Conservation (phyloP, 2,797 vertebrate species). For the Oreonectes daqikongensis region DNA sequence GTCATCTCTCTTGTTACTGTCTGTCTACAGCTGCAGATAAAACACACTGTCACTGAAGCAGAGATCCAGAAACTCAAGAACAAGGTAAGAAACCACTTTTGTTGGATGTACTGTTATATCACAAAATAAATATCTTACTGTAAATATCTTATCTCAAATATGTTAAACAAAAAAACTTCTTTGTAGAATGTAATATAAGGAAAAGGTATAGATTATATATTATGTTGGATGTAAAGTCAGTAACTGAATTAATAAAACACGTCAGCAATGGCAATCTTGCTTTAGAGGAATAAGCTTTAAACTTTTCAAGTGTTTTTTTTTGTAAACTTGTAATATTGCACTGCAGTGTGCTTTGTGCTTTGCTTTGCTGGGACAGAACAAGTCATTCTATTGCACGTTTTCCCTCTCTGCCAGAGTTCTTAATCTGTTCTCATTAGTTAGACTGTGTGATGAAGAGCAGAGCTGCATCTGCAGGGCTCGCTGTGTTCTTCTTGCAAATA, state of each 20-base stretch:
- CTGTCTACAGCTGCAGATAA: slow-evolving; percentile 93
- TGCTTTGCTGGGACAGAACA: background rate
- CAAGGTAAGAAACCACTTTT: slow-evolving; percentile 85
- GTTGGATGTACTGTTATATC: background rate
- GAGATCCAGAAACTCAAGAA: slow-evolving; percentile 99
- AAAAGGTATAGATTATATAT: too few relatives aligned
- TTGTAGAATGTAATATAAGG: background rate
- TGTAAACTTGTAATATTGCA: background rate
- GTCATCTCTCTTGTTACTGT: slow-evolving; percentile 52
- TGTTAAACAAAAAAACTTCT: background rate
- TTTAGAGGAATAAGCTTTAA: background rate
- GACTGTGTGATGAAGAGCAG: background rate
- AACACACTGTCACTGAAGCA: slow-evolving; percentile 98
- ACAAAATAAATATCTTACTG: background rate
- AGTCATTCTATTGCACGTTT: background rate
- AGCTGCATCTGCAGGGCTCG: background rate
- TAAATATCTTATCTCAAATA: background rate
- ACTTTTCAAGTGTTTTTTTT: background rate
- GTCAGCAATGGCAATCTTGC: background rate
- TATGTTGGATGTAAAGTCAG: too few relatives aligned
- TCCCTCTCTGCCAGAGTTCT: background rate
- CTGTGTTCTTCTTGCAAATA: background rate
- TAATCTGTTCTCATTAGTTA: slow-evolving; percentile 5
- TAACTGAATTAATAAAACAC: too few relatives aligned
- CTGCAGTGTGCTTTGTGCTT: background rate